phyloP scores from a whole-genome alignment of 2,888 invertebrate genomes.

The Apomyelois bistriatella region DNA sequence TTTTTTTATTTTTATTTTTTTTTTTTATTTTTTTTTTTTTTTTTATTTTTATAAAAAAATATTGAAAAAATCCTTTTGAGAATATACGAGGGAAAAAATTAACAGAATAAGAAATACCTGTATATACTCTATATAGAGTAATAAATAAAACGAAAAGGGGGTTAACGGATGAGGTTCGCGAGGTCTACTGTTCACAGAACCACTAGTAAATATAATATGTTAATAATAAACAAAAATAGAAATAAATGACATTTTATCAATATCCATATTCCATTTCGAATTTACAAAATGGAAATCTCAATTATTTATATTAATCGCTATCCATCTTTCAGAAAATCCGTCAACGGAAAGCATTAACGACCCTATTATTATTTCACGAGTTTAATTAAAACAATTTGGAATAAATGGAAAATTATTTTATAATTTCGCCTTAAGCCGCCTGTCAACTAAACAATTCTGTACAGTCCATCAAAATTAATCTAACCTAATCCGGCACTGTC shows the following conservation, averaged over 20 bases:
- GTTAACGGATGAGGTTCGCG: no score
- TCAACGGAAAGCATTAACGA: slow-evolving; percentile 43
- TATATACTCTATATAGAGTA: no score
- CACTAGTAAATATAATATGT: no score
- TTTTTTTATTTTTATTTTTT: no score
- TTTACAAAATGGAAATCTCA: neutral
- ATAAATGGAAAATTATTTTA: slow-evolving; percentile 65
- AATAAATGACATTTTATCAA: neutral
- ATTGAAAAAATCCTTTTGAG: no score
- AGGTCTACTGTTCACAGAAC: no score
- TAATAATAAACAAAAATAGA: neutral
- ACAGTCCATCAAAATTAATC: slow-evolving; percentile 78
- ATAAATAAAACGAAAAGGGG: no score
- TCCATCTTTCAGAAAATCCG: slow-evolving; percentile 49
- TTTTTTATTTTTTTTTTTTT: no score
- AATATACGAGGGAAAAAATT: no score
- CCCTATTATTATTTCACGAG: slow-evolving; percentile 55
- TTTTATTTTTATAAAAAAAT: no score
- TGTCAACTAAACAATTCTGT: slow-evolving; percentile 73
- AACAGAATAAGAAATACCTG: no score
- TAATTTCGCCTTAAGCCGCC: slow-evolving; percentile 64
- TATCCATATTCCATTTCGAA: neutral
- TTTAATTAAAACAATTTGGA: slow-evolving; percentile 70
- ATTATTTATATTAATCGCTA: slow-evolving; percentile 25
- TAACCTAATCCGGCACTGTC: slow-evolving; percentile 69